These are phyloP conservation scores for Myopa tessellatipennis DNA, from an alignment of 2,888 invertebrate genomes.

Conservation along the genomic window DNA sequence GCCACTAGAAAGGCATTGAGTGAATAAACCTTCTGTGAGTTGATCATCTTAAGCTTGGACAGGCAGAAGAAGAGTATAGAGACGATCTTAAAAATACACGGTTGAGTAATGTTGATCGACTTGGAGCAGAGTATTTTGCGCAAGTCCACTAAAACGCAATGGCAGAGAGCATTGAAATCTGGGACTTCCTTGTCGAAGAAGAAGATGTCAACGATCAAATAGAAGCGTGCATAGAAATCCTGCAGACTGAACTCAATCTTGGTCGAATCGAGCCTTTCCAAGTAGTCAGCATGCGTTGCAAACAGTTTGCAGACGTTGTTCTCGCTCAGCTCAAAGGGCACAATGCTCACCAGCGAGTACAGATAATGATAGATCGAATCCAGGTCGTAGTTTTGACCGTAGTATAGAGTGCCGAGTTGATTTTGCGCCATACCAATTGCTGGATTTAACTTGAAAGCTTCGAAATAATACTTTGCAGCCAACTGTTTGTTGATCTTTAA, in stretches of 20 bases:
- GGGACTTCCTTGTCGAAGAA: slow-evolving; percentile 71
- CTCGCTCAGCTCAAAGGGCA: slow-evolving; percentile 90
- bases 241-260: slow-evolving; percentile 67
- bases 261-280: slow-evolving; percentile 70
- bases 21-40: slow-evolving; percentile 84
- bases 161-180: slow-evolving; percentile 77
- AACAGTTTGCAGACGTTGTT: slow-evolving; percentile 84
- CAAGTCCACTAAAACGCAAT: slow-evolving; percentile 77
- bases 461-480: slow-evolving; percentile 85
- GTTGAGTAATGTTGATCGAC: slow-evolving; percentile 71
- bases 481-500: slow-evolving; percentile 61
- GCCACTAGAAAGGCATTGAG: slow-evolving; percentile 87
- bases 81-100: slow-evolving; percentile 84
- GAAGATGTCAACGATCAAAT: slow-evolving; percentile 69
- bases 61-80: slow-evolving; percentile 85
- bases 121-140: slow-evolving; percentile 78
- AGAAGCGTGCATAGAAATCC: slow-evolving; percentile 71
- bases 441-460: slow-evolving; percentile 82
- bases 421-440: slow-evolving; percentile 93
- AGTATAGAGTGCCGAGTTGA: slow-evolving; percentile 89
- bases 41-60: slow-evolving; percentile 77
- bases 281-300: slow-evolving; percentile 74
- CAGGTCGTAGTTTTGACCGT: slow-evolving; percentile 82
- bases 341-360: slow-evolving; percentile 81
- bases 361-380: slow-evolving; percentile 93